phyloP scores from a whole-genome alignment of 2,113 vertebrate genomes.

The Bujurquina vittata region DNA sequence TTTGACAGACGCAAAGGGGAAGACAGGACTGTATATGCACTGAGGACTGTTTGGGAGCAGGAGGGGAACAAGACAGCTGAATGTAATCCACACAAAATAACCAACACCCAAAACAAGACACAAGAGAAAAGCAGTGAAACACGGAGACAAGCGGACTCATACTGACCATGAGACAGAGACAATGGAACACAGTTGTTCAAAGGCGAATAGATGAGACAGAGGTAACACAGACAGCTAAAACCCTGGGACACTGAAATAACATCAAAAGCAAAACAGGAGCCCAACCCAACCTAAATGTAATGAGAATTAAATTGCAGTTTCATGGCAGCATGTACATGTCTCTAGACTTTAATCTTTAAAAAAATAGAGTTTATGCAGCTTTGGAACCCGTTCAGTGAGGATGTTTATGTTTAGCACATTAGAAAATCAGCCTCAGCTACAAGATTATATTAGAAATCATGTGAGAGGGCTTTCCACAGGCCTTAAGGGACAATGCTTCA shows the following conservation, averaged over 20 bases:
- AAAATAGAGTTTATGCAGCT: neutral
- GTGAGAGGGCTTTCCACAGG: constrained; percentile 34
- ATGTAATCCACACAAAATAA: too few relatives aligned
- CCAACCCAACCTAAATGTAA: neutral
- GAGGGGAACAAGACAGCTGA: too few relatives aligned
- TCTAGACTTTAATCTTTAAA: neutral
- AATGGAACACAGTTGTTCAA: neutral
- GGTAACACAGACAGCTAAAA: neutral
- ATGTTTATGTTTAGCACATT: constrained; percentile 49
- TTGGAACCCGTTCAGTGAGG: constrained; percentile 39
- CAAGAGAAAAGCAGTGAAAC: neutral
- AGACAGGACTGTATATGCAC: neutral
- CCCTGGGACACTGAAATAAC: neutral
- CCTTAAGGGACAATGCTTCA: constrained; percentile 48
- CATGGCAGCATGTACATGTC: neutral
- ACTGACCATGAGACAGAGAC: neutral
- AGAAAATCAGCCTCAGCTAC: constrained; percentile 17
- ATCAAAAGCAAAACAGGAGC: neutral
- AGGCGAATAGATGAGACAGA: neutral
- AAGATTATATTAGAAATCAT: constrained; percentile 50
- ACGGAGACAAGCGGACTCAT: neutral
- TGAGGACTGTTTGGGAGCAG: neutral
- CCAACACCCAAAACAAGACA: neutral
- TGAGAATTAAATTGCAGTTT: neutral
- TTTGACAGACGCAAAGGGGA: neutral